phyloP scores from a whole-genome alignment of 1,140 invertebrate genomes.

The Neodiprion lecontei region DNA sequence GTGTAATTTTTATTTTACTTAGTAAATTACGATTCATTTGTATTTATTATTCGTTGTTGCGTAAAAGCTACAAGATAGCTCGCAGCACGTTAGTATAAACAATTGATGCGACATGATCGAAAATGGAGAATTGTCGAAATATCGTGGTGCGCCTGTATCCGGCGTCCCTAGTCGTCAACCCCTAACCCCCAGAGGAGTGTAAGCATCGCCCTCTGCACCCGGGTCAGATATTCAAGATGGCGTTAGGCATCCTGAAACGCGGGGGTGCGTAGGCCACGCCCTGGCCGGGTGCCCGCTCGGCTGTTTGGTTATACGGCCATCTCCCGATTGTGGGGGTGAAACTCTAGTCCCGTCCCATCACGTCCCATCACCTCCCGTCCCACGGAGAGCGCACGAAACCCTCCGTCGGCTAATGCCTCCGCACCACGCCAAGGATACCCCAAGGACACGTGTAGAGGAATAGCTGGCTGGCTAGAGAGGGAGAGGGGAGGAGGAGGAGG shows the following conservation, averaged over 20 bases:
- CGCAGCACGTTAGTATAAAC: background rate
- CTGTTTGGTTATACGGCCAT: background rate
- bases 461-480: background rate
- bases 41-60: no score
- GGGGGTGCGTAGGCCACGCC: slow-evolving; percentile 56
- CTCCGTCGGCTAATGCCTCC: background rate
- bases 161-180: slow-evolving; percentile 24
- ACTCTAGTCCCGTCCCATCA: background rate
- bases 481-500: background rate
- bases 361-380: background rate
- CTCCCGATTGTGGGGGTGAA: background rate
- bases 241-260: slow-evolving; percentile 39
- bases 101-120: no score
- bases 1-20: no score
- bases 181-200: background rate
- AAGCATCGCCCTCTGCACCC: slow-evolving; percentile 33
- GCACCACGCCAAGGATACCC: slow-evolving; percentile 40
- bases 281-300: slow-evolving; percentile 24
- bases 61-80: background rate
- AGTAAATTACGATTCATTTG: background rate
- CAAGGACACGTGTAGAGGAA: slow-evolving; percentile 36
- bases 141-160: no score
- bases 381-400: background rate
- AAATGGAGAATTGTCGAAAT: no score
- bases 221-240: slow-evolving; percentile 51